These are phyloP conservation scores for Lepisosteus oculatus DNA, from an alignment of 2,113 vertebrate genomes.

Conservation along the genomic window DNA sequence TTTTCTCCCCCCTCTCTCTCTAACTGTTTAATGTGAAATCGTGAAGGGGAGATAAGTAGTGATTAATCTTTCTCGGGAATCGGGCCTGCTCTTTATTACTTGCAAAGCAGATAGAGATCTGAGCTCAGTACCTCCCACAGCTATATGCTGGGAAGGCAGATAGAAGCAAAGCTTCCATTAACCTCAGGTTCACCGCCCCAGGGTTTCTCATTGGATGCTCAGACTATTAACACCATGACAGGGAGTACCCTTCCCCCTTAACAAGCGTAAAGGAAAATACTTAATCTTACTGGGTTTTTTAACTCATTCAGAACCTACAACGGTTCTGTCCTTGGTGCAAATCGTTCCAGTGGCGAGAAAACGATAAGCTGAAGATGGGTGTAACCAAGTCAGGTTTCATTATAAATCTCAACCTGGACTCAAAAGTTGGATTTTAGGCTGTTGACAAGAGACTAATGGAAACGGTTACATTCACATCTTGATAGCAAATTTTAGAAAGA, in stretches of 20 bases:
- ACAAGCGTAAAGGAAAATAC: not conserved
- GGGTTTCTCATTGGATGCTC: slow-evolving; percentile 9
- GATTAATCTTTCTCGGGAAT: slow-evolving; percentile 28
- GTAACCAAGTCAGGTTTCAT: no score
- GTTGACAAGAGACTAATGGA: not conserved
- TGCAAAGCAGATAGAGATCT: slow-evolving; percentile 33
- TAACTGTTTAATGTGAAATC: slow-evolving; percentile 14
- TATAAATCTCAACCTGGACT: no score
- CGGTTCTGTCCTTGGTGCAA: no score
- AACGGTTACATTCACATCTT: not conserved
- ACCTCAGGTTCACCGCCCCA: not conserved
- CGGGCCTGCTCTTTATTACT: slow-evolving; percentile 30
- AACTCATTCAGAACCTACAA: no score
- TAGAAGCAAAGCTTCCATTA: slow-evolving; percentile 29
- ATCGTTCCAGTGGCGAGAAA: no score
- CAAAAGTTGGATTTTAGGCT: not conserved
- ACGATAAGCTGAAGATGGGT: no score
- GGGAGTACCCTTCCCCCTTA: not conserved
- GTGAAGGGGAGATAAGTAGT: slow-evolving; percentile 26
- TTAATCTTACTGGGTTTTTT: slow-evolving; percentile 27
- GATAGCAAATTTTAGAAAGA: not conserved
- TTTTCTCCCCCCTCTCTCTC: slow-evolving; percentile 7
- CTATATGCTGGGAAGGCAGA: slow-evolving; percentile 12
- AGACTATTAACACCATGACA: not conserved
- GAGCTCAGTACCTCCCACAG: slow-evolving; percentile 21